Base-by-base conservation (phyloP, 2,888 invertebrate species). In the Ophioninae sp. region DNA sequence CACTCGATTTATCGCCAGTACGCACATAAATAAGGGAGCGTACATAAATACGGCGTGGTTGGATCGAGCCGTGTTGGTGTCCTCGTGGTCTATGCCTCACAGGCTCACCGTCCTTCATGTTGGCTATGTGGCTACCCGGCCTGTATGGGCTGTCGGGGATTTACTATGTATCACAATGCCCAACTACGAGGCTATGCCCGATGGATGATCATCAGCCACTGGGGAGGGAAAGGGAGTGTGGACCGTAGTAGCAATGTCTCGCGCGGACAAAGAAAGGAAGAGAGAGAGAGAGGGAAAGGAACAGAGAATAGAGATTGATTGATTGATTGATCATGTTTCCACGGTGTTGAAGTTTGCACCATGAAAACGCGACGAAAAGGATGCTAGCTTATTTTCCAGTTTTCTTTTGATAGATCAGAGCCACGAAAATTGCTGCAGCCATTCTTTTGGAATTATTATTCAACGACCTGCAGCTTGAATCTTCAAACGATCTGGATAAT, bases 11-110 rank as follows among this genome's bases (percentile, higher is more conserved):
- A 87, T 88, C 85, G 87, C 79, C 79, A 80, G 80, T 84, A 84
- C 83, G 84, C 86, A 78, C 84, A 88, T 88, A 87, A 87, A 88
- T 87, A 87, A 87, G 86, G 86, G 84, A 86, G 82, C 84, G 85
- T 82, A 83, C 86, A 87, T 87, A 87, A 86, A 88, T 86, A 86
- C 85, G 81, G 82, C 84, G 83, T 63, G 81, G 82, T 78, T 71
- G 80, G 71, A 23, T 56, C 58, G 44, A 10, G 51, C 82, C 30
- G 30, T 59, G 20, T 64, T 23, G 64, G 17, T 64, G 20, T 64
- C 64, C 59, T 6, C 65, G 83, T 80, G 82, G 83, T 85, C 77
- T 77, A 72, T 81, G 72, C 81, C 73, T 73, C 81, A 41, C 76
- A 67, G 61, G 65, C 65, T 72, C 72, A 64, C 67, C 22, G 44